Evolutionary conservation across 2,113 vertebrate genomes (phyloP).

Genomic region (Notarius quadriscutis): DNA sequence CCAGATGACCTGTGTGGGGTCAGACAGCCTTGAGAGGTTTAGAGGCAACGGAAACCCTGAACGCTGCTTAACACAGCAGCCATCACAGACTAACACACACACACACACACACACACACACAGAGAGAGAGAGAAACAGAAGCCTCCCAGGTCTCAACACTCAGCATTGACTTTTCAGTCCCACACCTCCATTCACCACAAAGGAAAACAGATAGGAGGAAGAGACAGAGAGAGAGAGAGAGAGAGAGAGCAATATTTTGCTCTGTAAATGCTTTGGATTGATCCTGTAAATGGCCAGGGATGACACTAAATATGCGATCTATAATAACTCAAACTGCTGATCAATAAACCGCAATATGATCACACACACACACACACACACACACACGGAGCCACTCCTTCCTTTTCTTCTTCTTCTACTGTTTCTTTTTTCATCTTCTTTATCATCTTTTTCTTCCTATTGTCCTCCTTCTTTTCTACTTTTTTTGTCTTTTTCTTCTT

Average conservation of each 20-base stretch:
- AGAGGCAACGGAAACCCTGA: conserved; percentile 19
- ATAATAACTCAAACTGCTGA: conserved; percentile 59
- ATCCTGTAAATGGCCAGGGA: conserved; percentile 50
- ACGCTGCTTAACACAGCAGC: conserved; percentile 50
- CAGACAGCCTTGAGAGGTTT: conserved; percentile 62
- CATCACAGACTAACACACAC: conserved; percentile 17
- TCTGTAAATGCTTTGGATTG: conserved; percentile 56
- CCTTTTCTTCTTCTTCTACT: neutral
- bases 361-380: neutral
- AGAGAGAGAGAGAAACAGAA: conserved; percentile 21
- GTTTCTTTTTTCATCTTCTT: neutral
- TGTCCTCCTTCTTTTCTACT: neutral
- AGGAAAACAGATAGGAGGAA: conserved; percentile 36
- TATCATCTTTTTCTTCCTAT: neutral
- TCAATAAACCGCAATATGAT: conserved; percentile 50
- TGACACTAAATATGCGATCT: conserved; percentile 55
- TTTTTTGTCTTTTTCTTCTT: no score
- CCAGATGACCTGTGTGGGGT: conserved; percentile 63
- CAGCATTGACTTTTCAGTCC: conserved; percentile 48
- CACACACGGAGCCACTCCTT: neutral
- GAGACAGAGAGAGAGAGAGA: neutral
- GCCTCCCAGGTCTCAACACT: conserved; percentile 24
- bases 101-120: conserved; percentile 20
- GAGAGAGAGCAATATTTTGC: conserved; percentile 46
- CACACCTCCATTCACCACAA: conserved; percentile 37